phyloP scores from a whole-genome alignment of 2,797 vertebrate genomes.

The Muscicapa comitata region DNA sequence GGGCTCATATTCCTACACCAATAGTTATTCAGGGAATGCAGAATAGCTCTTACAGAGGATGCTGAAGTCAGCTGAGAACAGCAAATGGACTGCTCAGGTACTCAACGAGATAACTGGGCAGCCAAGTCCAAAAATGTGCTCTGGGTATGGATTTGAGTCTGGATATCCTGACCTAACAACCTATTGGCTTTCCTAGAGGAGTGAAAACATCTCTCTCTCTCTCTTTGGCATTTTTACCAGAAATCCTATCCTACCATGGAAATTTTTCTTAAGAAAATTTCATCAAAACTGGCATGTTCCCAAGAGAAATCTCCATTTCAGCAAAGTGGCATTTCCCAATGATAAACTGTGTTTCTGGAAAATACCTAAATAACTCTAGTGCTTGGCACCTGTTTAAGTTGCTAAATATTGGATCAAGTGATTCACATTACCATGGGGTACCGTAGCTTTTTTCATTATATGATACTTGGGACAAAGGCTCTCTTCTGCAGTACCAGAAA shows the following conservation, averaged over 20 bases:
- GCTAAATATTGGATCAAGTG: conserved; percentile 36
- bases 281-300: not conserved
- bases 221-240: not conserved
- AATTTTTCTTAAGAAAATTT: conserved; percentile 28
- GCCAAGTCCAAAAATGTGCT: not conserved
- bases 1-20: not conserved
- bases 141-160: not conserved
- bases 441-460: not conserved
- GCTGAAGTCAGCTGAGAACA: not conserved
- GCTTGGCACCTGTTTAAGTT: conserved; percentile 18
- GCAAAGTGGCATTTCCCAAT: not conserved
- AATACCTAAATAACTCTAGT: not conserved
- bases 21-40: not conserved
- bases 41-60: not conserved
- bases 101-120: not conserved
- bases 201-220: not conserved
- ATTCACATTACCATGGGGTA: not conserved
- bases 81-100: not conserved
- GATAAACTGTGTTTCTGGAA: conserved; percentile 26
- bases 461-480: not conserved
- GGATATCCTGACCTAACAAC: not conserved
- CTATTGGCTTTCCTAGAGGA: not conserved
- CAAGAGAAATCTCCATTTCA: conserved; percentile 18
- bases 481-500: not conserved
- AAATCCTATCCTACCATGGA: conserved; percentile 13